A percentile compares a stretch with the other conserved stretches of the same genome.
Evolutionary conservation across 2,888 invertebrate genomes (phyloP).

Genomic region (Oscheius onirici): DNA sequence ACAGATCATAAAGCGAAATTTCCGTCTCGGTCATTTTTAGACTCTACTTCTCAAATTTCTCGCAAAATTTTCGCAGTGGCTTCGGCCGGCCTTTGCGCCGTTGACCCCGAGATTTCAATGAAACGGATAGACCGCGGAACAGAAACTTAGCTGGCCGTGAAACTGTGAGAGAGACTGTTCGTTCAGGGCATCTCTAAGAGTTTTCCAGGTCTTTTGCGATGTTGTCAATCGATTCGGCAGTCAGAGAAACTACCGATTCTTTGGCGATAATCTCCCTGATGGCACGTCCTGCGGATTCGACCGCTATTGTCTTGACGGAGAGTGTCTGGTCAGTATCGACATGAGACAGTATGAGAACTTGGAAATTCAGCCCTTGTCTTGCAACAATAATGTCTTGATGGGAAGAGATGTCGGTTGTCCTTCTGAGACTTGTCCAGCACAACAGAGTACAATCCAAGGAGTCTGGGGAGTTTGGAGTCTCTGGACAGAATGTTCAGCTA

Average conservation of each 20-base stretch:
- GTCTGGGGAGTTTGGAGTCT: conserved; percentile 63
- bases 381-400: conserved; percentile 61
- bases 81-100: not conserved
- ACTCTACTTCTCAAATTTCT: not conserved
- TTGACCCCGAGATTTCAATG: conserved; percentile 24
- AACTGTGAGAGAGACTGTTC: conserved; percentile 8
- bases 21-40: not conserved
- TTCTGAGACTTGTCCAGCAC: conserved; percentile 49
- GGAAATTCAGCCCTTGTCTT: conserved; percentile 59
- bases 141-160: conserved; percentile 10
- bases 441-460: conserved; percentile 39
- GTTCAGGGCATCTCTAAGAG: too few relatives aligned
- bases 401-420: conserved; percentile 65
- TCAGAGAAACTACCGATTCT: conserved; percentile 70
- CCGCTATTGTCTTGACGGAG: conserved; percentile 69
- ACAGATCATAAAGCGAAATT: conserved; percentile 4
- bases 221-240: conserved; percentile 61
- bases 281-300: conserved; percentile 71
- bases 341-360: not conserved
- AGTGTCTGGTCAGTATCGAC: conserved; percentile 64
- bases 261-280: conserved; percentile 71
- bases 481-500: conserved; percentile 61
- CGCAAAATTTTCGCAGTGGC: not conserved
- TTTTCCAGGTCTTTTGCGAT: conserved; percentile 69
- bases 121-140: conserved; percentile 20